Base-by-base conservation (phyloP, 2,888 invertebrate genomes). In the Melieria omissa region DNA sequence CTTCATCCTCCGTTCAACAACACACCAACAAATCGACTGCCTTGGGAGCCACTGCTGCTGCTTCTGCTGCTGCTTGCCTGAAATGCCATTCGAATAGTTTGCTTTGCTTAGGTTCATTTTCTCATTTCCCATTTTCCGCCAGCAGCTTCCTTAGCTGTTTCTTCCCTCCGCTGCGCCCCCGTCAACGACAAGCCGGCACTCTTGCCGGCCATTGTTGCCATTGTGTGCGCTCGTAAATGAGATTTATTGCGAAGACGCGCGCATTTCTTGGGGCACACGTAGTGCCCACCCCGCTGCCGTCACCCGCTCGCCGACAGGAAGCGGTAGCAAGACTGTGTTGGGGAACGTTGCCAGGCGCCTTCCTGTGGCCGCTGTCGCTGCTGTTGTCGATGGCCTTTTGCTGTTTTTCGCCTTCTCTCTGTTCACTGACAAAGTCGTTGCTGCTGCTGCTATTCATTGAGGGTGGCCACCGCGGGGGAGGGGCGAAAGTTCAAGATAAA, bases 161-260 rank as follows among this genome's bases (percentile, higher is more conserved):
- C 29, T 29, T 29, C 29, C 68, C 73, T 70, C 72, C 74, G 72
- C 73, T 76, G 65, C 72, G 60, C 70, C 29, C 29, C 29, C 29
- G 29, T 3, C 29, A 29, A 3, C 29, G 3, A 29, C 29, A 29
- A 29, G 29, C 29, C 29, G 29, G 2, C 29, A 29, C 29, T 74
- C 72, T 75, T 77, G 77, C 78, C 80, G 81, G 83, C 84, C 84
- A 84, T 84, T 82, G 82, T 81, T 82, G 83, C 82, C 84, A 84
- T 80, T 83, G 84, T 83, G 84, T 84, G 81, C 80, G 84, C 80
- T 85, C 86, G 84, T 85, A 86, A 86, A 85, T 78, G 79, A 84
- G 85, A 85, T 85, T 86, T 85, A 85, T 85, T 84, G 84, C 75
- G 79, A 85, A 81, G 84, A 86, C 84, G 85, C 84, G 84, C 81